phyloP scores from a whole-genome alignment of 2,888 invertebrate species.

The Pyrgus malvae region DNA sequence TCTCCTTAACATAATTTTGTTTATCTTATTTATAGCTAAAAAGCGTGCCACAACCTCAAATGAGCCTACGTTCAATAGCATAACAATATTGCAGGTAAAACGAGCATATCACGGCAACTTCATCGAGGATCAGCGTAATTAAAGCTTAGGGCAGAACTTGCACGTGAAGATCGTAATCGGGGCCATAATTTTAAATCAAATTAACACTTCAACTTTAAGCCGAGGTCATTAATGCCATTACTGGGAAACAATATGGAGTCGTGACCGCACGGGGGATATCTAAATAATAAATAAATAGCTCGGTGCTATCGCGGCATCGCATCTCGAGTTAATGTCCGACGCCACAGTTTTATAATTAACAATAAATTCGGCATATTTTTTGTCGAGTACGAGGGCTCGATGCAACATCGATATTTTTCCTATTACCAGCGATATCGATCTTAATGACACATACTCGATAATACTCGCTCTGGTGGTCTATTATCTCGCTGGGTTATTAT shows the following conservation, averaged over 20 bases:
- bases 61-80: background rate
- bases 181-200: constrained; percentile 80
- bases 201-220: constrained; percentile 81
- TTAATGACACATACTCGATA: constrained; percentile 59
- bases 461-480: constrained; percentile 49
- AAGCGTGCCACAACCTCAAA: background rate
- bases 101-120: constrained; percentile 55
- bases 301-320: constrained; percentile 66
- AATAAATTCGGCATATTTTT: constrained; percentile 80
- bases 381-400: constrained; percentile 58
- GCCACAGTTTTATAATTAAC: constrained; percentile 80
- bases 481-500: constrained; percentile 20
- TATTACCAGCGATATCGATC: constrained; percentile 66
- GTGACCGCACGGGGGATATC: constrained; percentile 77
- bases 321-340: constrained; percentile 77
- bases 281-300: constrained; percentile 81
- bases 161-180: constrained; percentile 74
- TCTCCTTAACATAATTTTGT: no score
- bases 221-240: constrained; percentile 80
- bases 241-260: constrained; percentile 78
- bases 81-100: constrained; percentile 43
- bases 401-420: constrained; percentile 71
- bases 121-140: constrained; percentile 71
- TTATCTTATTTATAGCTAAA: no score
- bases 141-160: constrained; percentile 76